These are phyloP conservation scores for Anadara kagoshimensis DNA, from an alignment of 1,140 invertebrate species.

Conservation along the genomic window DNA sequence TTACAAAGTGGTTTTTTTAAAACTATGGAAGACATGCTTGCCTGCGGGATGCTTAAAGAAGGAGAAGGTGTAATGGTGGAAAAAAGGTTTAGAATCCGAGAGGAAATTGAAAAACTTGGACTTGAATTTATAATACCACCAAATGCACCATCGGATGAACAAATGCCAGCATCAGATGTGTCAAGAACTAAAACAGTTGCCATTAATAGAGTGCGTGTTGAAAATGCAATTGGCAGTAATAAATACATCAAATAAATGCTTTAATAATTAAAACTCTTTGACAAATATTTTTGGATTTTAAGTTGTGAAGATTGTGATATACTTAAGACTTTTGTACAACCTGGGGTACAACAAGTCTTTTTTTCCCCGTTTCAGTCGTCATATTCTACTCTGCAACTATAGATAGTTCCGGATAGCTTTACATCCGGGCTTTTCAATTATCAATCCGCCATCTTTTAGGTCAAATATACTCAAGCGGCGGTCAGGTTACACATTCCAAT, in stretches of 20 bases:
- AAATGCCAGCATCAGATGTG: slow-evolving; percentile 29
- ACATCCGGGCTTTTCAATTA: no score
- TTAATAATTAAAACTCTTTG: slow-evolving; percentile 21
- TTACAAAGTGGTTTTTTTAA: slow-evolving; percentile 21
- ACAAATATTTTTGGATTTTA: no score
- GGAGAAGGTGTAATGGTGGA: slow-evolving; percentile 27
- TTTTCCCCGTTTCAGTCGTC: no score
- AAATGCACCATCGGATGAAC: slow-evolving; percentile 9
- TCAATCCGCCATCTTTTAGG: no score
- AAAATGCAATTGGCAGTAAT: slow-evolving; percentile 31
- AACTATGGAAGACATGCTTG: slow-evolving; percentile 1
- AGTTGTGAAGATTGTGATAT: no score
- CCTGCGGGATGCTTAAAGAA: slow-evolving; percentile 4
- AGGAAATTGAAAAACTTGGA: slow-evolving; percentile 4
- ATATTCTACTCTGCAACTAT: no score
- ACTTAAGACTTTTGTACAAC: no score
- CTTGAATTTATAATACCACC: slow-evolving; percentile 9
- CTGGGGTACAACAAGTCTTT: no score
- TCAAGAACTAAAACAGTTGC: slow-evolving; percentile 33
- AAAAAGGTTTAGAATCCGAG: slow-evolving; percentile 22
- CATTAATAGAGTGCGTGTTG: slow-evolving; percentile 30
- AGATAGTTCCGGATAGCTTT: no score
- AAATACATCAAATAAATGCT: slow-evolving; percentile 36
- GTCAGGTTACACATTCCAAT: no score
- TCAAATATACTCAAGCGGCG: no score